Base-by-base conservation (phyloP, 2,113 vertebrate genomes). In the Eonycteris spelaea region DNA sequence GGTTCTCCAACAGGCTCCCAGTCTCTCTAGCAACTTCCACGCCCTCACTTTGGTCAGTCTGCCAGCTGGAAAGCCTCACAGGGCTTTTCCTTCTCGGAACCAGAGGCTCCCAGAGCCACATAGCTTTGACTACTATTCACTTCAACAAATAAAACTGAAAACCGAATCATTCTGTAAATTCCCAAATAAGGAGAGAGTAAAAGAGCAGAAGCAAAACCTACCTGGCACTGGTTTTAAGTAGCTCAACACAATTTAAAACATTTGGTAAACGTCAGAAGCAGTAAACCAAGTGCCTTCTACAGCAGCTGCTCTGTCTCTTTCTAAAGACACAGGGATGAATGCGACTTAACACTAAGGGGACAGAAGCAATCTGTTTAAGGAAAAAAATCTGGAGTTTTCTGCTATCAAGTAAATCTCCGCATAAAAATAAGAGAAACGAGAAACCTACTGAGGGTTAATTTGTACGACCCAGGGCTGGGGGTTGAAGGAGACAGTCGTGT, bases 251-350 rank as follows among this genome's bases (percentile, higher is more conserved):
- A 43, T 6, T 45, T 3, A 5, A 11, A 24, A 15, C 30, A 3
- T 7, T 24, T 1, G 26, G 63, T 0, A 0, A 18, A 24, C 1
- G 0, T 0, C 0, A 0, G 9, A 33, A 35, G 43, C 59, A 8
- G 3, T 2, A 22, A 18, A 2, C 10, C 93, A 9, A 15, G 59
- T 0, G 30, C n/a, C 55, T 18, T 18, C 55, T 10, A 4, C 26
- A 24, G 0, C 0, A 7, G 38, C 10, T 5, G 8, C 22, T 2
- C 16, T 6, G 11, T 0, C 13, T 45, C 24, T 35, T 59, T 4
- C 82, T 53, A 15, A 6, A 21, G 86, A 43, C 16, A 53, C 75
- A 3, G 55, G 30, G 53, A 40, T 1, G 7, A 53, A 73, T 1
- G 16, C 0, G 1, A 33, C 26, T 45, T 10, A 55, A 19, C 33